A percentile compares a stretch with the other conserved stretches of the same genome.
Conservation (phyloP, 1,140 invertebrate genomes). For the Anoplolepis gracilipes region DNA sequence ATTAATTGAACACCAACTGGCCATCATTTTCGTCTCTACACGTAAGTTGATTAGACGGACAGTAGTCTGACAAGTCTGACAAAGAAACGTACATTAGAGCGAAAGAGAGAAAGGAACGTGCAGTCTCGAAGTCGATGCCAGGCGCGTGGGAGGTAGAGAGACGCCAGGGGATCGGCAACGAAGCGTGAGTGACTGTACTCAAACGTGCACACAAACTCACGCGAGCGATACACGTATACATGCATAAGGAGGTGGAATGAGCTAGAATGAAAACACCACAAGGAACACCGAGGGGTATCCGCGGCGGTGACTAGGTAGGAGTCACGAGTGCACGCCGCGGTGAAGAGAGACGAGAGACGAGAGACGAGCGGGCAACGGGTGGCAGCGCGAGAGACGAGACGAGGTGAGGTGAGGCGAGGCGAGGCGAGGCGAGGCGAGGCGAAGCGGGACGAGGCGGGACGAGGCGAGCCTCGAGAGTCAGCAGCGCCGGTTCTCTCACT, state of each 20-base stretch:
- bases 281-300: slow-evolving; percentile 33
- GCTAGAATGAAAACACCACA: slow-evolving; percentile 61
- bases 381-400: too few species aligned
- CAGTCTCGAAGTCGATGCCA: slow-evolving; percentile 27
- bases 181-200: slow-evolving; percentile 17
- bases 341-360: too few species aligned
- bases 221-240: too few species aligned
- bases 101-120: background rate
- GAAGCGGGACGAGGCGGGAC: too few species aligned
- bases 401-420: slow-evolving; percentile 6
- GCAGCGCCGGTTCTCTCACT: slow-evolving; percentile 80
- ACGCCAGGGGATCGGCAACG: background rate
- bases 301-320: slow-evolving; percentile 37
- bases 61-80: background rate
- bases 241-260: background rate
- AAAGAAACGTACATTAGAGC: background rate
- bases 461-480: slow-evolving; percentile 30
- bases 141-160: slow-evolving; percentile 18
- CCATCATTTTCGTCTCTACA: background rate
- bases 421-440: slow-evolving; percentile 29
- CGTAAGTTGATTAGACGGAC: background rate
- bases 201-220: background rate
- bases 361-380: slow-evolving; percentile 62
- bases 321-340: slow-evolving; percentile 66
- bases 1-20: background rate